Base-by-base conservation (phyloP, 2,797 vertebrate species). In the Coreius guichenoti region DNA sequence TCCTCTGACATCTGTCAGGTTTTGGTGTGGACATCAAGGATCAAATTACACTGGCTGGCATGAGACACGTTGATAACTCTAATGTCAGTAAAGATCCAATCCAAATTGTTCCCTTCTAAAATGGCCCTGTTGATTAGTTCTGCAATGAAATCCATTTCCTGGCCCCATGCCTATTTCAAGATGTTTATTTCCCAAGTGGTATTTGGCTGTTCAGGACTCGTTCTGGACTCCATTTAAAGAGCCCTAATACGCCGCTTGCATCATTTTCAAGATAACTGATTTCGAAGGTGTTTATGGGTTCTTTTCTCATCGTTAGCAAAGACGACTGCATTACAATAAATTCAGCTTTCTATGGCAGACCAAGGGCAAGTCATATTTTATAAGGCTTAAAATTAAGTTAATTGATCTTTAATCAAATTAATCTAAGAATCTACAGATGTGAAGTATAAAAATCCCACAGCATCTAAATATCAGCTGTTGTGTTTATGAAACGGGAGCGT, bases 121-220 rank as follows among this genome's bases (percentile, higher is more conserved):
- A 93, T 23, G 85, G 92, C 89, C 90, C 89, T 92, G 91, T 93
- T 96, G 94, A 95, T 96, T 96, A 95, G 94, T 95, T 96, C 93
- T 94, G 93, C 93, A 94, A 94, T 95, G 93, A 95, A 95, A 95
- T 94, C 94, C 90, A 96, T 95, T 95, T 95, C 95, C 94, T 95
- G 92, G 92, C 92, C 92, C 90, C 77, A 86, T 93, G 93, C 93
- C 94, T 95, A 93, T 94, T 96, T 94, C 93, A 92, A 92, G 92
- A 91, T 90, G 89, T 95, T 95, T 95, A 96, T 96, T 96, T 96
- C 95, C 95, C 95, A 89, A 89, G 95, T 94, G 94, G 93, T 91
- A 93, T 92, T 90, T 88, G 90, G 91, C 93, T 93, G 92, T 93
- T 83, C 79, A 92, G 92, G 90, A 90, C 89, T 90, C 81, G 82